Evolutionary conservation across 2,888 invertebrate genomes (phyloP).

Genomic region (Tenthredo scrophulariae): DNA sequence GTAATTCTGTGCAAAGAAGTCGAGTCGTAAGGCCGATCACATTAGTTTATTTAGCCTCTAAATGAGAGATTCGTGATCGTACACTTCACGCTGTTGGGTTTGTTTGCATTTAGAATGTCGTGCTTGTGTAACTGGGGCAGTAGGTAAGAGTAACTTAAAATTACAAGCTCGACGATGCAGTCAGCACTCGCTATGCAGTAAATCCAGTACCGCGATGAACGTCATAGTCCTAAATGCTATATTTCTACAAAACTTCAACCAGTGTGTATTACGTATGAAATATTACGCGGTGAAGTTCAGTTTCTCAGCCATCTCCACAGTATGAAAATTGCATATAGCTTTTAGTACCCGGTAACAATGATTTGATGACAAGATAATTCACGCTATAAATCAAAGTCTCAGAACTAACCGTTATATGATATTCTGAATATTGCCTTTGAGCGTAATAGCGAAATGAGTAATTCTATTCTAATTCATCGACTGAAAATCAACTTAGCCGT

Average conservation of each 20-base stretch:
- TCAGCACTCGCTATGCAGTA: background rate
- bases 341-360: background rate
- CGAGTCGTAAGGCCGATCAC: background rate
- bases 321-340: background rate
- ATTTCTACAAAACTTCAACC: background rate
- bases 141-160: conserved; percentile 15
- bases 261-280: background rate
- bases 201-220: background rate
- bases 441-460: background rate
- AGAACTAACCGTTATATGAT: background rate
- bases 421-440: background rate
- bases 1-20: background rate
- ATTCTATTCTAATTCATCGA: background rate
- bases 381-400: background rate
- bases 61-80: conserved; percentile 6
- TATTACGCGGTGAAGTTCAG: background rate
- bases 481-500: background rate
- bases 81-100: background rate
- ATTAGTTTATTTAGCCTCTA: background rate
- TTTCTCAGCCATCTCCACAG: background rate
- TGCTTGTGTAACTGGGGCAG: background rate
- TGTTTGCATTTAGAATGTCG: background rate
- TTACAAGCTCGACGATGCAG: background rate
- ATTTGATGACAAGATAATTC: background rate
- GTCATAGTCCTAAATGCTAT: background rate